Evolutionary conservation across 2,113 vertebrate species (phyloP).

Genomic region (Romanogobio albipinnatus): DNA sequence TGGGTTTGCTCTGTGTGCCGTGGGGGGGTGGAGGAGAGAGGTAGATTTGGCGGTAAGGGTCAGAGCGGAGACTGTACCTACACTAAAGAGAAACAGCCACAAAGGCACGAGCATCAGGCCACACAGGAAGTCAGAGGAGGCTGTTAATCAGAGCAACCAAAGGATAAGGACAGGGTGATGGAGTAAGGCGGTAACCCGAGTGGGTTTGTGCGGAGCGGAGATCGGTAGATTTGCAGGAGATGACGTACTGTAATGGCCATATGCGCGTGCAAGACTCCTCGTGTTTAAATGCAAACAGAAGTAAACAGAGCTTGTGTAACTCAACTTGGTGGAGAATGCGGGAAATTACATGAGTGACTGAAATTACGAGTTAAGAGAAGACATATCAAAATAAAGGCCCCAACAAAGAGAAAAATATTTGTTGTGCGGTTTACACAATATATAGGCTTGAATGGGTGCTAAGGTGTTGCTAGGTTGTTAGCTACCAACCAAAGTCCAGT

Average conservation of each 20-base stretch:
- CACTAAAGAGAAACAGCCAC: conserved; percentile 52
- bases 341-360: conserved; percentile 4
- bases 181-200: conserved; percentile 63
- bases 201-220: conserved; percentile 19
- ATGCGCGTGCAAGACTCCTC: not conserved
- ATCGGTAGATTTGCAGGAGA: conserved; percentile 19
- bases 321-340: conserved; percentile 11
- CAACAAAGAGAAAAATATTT: not conserved
- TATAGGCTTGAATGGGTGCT: not conserved
- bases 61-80: conserved; percentile 69
- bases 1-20: conserved; percentile 62
- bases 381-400: not conserved
- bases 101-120: conserved; percentile 67
- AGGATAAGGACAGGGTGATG: conserved; percentile 61
- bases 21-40: not conserved
- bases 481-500: too few species aligned
- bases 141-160: conserved; percentile 74
- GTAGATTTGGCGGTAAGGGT: conserved; percentile 51
- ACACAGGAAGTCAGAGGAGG: conserved; percentile 74
- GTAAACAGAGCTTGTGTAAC: conserved; percentile 21
- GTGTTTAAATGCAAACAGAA: conserved; percentile 31
- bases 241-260: conserved; percentile 16
- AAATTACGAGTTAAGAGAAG: not conserved
- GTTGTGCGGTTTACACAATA: too few species aligned
- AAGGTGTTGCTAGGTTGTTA: not conserved